Evolutionary conservation across 2,888 invertebrate genomes (phyloP).

Genomic region (Clivina fossor): DNA sequence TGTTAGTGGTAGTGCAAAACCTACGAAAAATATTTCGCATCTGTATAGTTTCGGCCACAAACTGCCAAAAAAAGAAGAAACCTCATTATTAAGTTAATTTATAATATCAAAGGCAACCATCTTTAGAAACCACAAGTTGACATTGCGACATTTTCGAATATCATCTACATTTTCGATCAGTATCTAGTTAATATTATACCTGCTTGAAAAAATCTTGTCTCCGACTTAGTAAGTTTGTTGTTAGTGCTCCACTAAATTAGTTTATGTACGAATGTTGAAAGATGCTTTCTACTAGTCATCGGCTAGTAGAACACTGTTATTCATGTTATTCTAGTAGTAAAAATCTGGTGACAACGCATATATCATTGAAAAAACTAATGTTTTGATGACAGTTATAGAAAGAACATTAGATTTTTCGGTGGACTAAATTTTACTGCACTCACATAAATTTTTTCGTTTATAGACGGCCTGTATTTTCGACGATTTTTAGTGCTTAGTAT

Average conservation of each 20-base stretch:
- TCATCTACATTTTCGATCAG: constrained; percentile 17
- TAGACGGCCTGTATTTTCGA: too few species aligned
- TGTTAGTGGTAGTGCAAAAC: too few species aligned
- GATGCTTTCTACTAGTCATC: constrained; percentile 12
- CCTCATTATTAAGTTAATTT: constrained; percentile 22
- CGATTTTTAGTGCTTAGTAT: too few species aligned
- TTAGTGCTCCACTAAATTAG: constrained; percentile 16
- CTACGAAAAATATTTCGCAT: constrained; percentile 14
- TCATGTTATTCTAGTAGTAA: constrained; percentile 14
- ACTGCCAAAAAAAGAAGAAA: constrained; percentile 2
- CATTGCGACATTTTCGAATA: neutral
- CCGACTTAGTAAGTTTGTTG: too few species aligned
- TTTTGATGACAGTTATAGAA: too few species aligned
- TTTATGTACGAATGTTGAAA: constrained; percentile 11
- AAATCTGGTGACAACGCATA: constrained; percentile 7
- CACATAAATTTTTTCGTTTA: too few species aligned
- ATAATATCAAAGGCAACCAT: constrained; percentile 18
- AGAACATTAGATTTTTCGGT: too few species aligned
- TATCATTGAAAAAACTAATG: constrained; percentile 6
- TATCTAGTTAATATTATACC: constrained; percentile 13
- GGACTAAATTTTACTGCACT: too few species aligned
- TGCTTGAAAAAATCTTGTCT: neutral
- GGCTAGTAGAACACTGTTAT: constrained; percentile 6
- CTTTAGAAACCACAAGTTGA: neutral
- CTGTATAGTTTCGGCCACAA: constrained; percentile 15